A percentile compares a stretch with the other conserved stretches of the same genome.
These are phyloP conservation scores for Subanguina moxae DNA, from an alignment of 1,140 invertebrate species.

Conservation along the genomic window DNA sequence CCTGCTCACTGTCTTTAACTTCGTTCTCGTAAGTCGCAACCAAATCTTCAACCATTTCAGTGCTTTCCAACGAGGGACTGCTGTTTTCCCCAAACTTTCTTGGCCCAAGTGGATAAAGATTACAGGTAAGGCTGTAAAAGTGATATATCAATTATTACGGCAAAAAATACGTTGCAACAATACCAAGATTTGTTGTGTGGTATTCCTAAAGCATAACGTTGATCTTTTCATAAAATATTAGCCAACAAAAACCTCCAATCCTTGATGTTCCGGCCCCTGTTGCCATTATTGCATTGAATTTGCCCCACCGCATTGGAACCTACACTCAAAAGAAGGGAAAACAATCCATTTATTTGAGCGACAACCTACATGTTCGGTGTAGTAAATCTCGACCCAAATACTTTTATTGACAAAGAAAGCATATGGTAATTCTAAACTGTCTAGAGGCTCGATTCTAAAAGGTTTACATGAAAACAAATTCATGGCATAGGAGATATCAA, in stretches of 20 bases:
- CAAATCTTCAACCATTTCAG: slow-evolving; percentile 8
- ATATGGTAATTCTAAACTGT: slow-evolving; percentile 9
- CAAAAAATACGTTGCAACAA: slow-evolving; percentile 11
- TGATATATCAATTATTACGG: slow-evolving; percentile 29
- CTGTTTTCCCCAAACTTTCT: background rate
- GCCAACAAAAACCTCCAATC: slow-evolving; percentile 25
- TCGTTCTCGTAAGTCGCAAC: slow-evolving; percentile 7
- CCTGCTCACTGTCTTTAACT: background rate
- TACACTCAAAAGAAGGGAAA: too few relatives aligned
- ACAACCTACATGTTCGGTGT: slow-evolving; percentile 46
- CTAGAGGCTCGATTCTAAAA: slow-evolving; percentile 12
- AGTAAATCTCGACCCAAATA: slow-evolving; percentile 55
- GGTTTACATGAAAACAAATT: background rate
- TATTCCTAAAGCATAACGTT: background rate
- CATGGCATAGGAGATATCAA: too few relatives aligned
- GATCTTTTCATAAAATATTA: background rate
- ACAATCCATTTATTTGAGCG: too few relatives aligned
- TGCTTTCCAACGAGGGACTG: background rate
- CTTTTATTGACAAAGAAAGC: slow-evolving; percentile 40
- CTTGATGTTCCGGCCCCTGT: slow-evolving; percentile 29
- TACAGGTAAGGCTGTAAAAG: slow-evolving; percentile 28
- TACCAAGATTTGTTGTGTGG: background rate
- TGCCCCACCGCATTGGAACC: slow-evolving; percentile 22
- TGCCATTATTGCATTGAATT: slow-evolving; percentile 18
- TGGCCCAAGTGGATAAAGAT: slow-evolving; percentile 31